phyloP scores from a whole-genome alignment of 1,140 invertebrate genomes.

The Carcinoscorpius rotundicauda region DNA sequence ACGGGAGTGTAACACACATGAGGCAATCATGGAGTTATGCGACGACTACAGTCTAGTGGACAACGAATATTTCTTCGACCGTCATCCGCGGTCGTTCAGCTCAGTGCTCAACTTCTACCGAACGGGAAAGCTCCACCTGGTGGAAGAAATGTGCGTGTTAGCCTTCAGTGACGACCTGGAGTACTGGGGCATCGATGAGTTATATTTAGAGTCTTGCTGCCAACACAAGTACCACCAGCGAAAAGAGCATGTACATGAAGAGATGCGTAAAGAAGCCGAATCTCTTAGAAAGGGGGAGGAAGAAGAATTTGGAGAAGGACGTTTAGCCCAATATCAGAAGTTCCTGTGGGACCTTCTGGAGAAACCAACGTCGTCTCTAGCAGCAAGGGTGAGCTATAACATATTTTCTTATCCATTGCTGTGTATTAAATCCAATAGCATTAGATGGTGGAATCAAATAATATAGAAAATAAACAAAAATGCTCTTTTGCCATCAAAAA shows the following conservation, averaged over 20 bases:
- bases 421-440: too few species aligned
- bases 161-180: conserved; percentile 96
- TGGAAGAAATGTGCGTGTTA: conserved; percentile 97
- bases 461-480: too few species aligned
- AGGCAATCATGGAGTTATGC: conserved; percentile 87
- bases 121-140: conserved; percentile 91
- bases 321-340: conserved; percentile 88
- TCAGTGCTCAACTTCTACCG: conserved; percentile 97
- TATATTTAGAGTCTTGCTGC: conserved; percentile 94
- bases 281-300: conserved; percentile 82
- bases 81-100: conserved; percentile 94
- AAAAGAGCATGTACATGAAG: conserved; percentile 96
- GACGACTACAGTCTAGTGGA: conserved; percentile 83
- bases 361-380: conserved; percentile 92
- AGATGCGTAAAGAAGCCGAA: conserved; percentile 96
- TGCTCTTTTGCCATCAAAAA: too few species aligned
- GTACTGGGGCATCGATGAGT: conserved; percentile 96
- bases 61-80: conserved; percentile 98
- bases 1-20: conserved; percentile 88
- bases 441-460: too few species aligned
- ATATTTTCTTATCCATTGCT: too few species aligned
- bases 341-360: conserved; percentile 96
- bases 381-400: conserved; percentile 71
- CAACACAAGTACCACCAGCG: conserved; percentile 98
- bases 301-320: conserved; percentile 89